phyloP scores from a whole-genome alignment of 1,140 invertebrate species.

The Schlechtendalia chinensis region DNA sequence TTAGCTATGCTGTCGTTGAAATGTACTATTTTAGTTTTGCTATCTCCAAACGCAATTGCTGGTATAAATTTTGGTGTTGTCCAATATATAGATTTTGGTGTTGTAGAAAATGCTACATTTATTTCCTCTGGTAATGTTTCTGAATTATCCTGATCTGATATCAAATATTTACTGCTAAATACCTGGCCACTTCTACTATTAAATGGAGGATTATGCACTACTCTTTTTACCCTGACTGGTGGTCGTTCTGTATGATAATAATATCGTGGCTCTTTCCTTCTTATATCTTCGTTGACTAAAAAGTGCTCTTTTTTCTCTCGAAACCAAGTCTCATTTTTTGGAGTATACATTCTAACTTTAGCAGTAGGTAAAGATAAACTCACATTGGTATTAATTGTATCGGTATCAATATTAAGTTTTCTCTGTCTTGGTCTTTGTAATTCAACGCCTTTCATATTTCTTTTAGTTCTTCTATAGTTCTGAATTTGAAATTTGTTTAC shows the following conservation, averaged over 20 bases:
- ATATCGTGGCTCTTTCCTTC: slow-evolving; percentile 38
- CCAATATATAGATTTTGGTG: slow-evolving; percentile 2
- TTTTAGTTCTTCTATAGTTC: slow-evolving; percentile 34
- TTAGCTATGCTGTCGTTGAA: slow-evolving; percentile 21
- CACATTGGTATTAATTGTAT: neutral
- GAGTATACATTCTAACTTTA: slow-evolving; percentile 22
- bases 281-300: slow-evolving; percentile 10
- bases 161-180: slow-evolving; percentile 42
- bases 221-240: slow-evolving; percentile 12
- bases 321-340: slow-evolving; percentile 18
- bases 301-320: slow-evolving; percentile 10
- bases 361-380: slow-evolving; percentile 21
- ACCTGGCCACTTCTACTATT: slow-evolving; percentile 8
- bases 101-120: slow-evolving; percentile 38
- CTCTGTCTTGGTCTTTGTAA: slow-evolving; percentile 33
- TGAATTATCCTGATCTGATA: slow-evolving; percentile 28
- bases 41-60: neutral
- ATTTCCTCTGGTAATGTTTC: slow-evolving; percentile 47
- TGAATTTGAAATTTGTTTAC: neutral
- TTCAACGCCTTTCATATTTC: slow-evolving; percentile 34
- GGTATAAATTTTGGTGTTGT: slow-evolving; percentile 23
- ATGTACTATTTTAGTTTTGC: slow-evolving; percentile 30
- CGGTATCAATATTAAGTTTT: neutral
- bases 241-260: slow-evolving; percentile 26
- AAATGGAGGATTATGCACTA: slow-evolving; percentile 29